Base-by-base conservation (phyloP, 1,140 invertebrate genomes). In the Nephila pilipes region DNA sequence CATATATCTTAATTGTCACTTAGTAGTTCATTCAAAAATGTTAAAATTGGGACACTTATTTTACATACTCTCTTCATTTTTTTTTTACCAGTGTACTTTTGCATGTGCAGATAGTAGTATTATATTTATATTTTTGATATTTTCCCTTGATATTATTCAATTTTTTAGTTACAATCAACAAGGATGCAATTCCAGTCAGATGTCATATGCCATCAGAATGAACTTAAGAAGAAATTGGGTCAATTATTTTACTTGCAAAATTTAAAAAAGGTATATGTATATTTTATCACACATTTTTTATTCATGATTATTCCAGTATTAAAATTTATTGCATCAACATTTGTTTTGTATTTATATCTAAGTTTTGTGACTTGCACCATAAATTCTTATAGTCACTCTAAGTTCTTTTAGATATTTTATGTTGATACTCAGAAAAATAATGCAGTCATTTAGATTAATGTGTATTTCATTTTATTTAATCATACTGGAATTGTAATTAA, bases 191-290 rank as follows among this genome's bases (percentile, higher is more conserved):
- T 95, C 10, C 94, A 95, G 10, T 94, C 95, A 25, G 96, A 96
- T 54, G 94, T 94, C 63, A 95, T 95, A 20, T 93, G 95, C 22
- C 94, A 94, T 29, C 81, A 95, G 54, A 95, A 95, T 93, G 95
- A 95, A 54, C 94, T 96, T 22, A 95, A 95, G 29, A 95, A 96
- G 38, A 96, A 96, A 94, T 94, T 96, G 14, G 96, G 96, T 12
- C 96, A 96, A 92, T 95, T 96, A 1, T 92, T 96, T 12, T 97
- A 97, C 93, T 94, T 97, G 46, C 95, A 96, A n/a, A 96, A 96
- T 89, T 94, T 97, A 46, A 95, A 96, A 57, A 96, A 96, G 93
- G 95, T 95, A 79, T 94, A 29, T 46, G 55, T 75, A 25, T 75
- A 75, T 54, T 83, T 83, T 57, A 12, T 25, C 46, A 55, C 18